phyloP scores from a whole-genome alignment of 2,113 vertebrate species.

The Peucedramus taeniatus region DNA sequence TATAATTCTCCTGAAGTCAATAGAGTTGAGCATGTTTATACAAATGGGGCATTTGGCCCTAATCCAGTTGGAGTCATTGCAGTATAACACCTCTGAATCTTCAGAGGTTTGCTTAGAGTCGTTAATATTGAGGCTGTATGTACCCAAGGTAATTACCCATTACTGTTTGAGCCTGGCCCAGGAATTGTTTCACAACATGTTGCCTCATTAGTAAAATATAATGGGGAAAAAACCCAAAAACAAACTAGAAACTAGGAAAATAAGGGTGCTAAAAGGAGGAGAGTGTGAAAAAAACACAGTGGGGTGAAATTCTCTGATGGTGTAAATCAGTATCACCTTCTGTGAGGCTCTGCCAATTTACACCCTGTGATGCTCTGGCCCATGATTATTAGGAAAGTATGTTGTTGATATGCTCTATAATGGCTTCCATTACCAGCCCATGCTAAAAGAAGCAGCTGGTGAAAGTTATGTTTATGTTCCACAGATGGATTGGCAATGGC shows the following conservation, averaged over 20 bases:
- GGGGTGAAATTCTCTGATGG: background rate
- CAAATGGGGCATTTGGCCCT: background rate
- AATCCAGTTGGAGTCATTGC: background rate
- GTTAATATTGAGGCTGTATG: background rate
- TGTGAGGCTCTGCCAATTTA: conserved; percentile 27
- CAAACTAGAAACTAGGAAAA: background rate
- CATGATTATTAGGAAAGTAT: conserved; percentile 47
- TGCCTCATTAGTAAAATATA: conserved; percentile 29
- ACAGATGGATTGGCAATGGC: conserved; percentile 67
- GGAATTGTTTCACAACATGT: background rate
- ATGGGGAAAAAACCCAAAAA: background rate
- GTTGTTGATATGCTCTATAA: conserved; percentile 59
- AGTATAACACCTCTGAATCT: conserved; percentile 9
- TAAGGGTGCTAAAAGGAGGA: background rate
- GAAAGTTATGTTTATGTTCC: conserved; percentile 58
- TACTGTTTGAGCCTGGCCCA: background rate
- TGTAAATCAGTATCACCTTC: background rate
- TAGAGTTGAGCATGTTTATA: background rate
- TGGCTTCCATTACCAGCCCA: conserved; percentile 47
- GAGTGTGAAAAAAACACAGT: background rate
- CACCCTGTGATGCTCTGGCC: conserved; percentile 17
- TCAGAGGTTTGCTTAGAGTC: background rate
- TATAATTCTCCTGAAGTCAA: background rate
- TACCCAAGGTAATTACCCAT: conserved; percentile 38
- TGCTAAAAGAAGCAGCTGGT: conserved; percentile 74